These are phyloP conservation scores for Percopsis omiscomaycus DNA, from an alignment of 2,797 vertebrate species.

Conservation along the genomic window DNA sequence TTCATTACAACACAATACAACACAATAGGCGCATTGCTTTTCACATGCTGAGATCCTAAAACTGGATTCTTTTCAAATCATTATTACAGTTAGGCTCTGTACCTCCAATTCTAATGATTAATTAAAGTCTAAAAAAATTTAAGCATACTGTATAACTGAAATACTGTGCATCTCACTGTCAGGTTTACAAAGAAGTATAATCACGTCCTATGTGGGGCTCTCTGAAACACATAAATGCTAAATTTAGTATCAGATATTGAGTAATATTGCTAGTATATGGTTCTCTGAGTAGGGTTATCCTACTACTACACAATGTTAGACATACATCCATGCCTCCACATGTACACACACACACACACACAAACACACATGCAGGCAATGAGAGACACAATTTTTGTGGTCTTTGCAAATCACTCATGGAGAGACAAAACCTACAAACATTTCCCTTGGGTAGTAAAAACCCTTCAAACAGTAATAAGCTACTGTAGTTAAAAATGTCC, in stretches of 20 bases:
- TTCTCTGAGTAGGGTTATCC: constrained; percentile 60
- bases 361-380: neutral
- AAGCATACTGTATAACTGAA: constrained; percentile 11
- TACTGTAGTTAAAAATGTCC: constrained; percentile 22
- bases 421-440: constrained; percentile 20
- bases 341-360: constrained; percentile 1
- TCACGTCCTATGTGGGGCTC: constrained; percentile 56
- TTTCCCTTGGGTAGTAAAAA: constrained; percentile 10
- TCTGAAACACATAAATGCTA: constrained; percentile 50
- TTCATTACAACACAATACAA: constrained; percentile 3
- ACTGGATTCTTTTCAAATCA: constrained; percentile 1
- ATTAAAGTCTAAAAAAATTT: constrained; percentile 21
- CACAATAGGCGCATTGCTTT: constrained; percentile 12
- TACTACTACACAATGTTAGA: constrained; percentile 7
- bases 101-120: constrained; percentile 28
- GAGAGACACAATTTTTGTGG: constrained; percentile 3
- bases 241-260: constrained; percentile 66
- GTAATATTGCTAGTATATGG: constrained; percentile 60
- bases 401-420: constrained; percentile 12
- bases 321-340: neutral
- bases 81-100: constrained; percentile 1
- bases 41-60: neutral
- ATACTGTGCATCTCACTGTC: constrained; percentile 16
- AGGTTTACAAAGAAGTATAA: constrained; percentile 38
- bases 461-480: constrained; percentile 14